Percentiles rank a stretch among this genome's conserved stretches.
Conservation (phyloP, 2,797 vertebrate genomes). For the Chaetodon trifasciatus region DNA sequence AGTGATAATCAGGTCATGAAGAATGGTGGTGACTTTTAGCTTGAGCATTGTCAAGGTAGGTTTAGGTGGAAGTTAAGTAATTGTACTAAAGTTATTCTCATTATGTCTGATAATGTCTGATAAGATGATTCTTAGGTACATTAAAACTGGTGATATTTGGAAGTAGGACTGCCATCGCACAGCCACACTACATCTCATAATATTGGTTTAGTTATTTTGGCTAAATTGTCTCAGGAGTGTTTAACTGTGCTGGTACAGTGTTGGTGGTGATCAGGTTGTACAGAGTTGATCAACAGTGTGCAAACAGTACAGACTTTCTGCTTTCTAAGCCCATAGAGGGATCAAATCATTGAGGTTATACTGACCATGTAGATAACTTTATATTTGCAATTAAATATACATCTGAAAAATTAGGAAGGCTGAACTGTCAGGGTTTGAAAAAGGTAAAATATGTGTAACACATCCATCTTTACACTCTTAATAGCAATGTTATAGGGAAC, state of each 20-base stretch:
- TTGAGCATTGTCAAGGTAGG: neutral
- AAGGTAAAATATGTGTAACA: neutral
- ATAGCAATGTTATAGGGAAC: neutral
- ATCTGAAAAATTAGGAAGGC: neutral
- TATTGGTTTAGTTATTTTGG: too few species aligned
- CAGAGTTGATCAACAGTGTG: neutral
- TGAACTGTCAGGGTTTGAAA: neutral
- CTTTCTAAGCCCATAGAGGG: neutral
- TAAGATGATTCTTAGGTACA: neutral
- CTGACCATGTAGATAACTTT: neutral
- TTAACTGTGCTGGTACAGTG: too few species aligned
- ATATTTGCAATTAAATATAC: neutral
- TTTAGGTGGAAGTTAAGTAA: neutral
- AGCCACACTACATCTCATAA: neutral
- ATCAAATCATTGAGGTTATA: neutral
- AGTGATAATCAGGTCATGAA: conserved; percentile 1
- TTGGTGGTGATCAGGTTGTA: too few species aligned
- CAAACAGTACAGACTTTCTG: neutral
- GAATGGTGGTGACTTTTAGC: neutral
- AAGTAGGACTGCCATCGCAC: neutral
- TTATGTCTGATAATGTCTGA: neutral
- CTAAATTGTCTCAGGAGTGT: too few species aligned
- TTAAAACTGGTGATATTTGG: neutral
- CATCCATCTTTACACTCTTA: neutral
- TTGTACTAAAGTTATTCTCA: neutral